Base-by-base conservation (phyloP, 2,888 invertebrate genomes). In the Oegoconia quadripuncta region DNA sequence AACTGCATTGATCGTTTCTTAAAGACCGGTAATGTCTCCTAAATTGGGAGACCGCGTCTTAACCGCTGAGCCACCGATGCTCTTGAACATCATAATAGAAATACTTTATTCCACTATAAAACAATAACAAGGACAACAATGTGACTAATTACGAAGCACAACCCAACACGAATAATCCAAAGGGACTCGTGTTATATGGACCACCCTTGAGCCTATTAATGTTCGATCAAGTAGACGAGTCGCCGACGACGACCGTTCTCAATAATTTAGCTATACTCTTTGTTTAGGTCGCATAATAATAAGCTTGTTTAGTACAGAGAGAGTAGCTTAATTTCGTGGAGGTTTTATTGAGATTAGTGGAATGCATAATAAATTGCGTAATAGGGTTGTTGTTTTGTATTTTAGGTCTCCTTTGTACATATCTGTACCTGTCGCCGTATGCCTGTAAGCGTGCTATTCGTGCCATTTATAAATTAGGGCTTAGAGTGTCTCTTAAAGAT, bases 271-370 rank as follows among this genome's bases (percentile, higher is more conserved):
- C 29, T 28, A 33, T 40, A 44, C 46, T 54, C 51, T 54, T 55
- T 57, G 54, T 56, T 61, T 53, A 52, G 48, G 49, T 37, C 46
- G 42, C 33, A 42, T 54, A 54, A 52, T 53, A 52, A 50, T 51
- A 49, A 50, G 46, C 41, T 47, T 50, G 48, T 50, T 48, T 39
- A 38, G 38, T 36, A 29, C 29, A 31, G n/a, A n/a, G n/a, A n/a
- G 27, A 50, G 53, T 59, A 52, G 54, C 53, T 60, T 60, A 50
- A 61, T 60, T 60, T 56, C 30, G 47, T 42, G 38, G 43, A 43
- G 41, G 31, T 26, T 34, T 34, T 23, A 18, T 35, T 42, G 28
- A 47, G 52, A 46, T 52, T 47, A 50, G 52, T 41, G 37, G 49
- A 50, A 48, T 50, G 50, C 42, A 48, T 46, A 50, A 47, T 49